A percentile compares a stretch with the other conserved stretches of the same genome.
Conservation (phyloP, 2,797 vertebrate genomes). For the Acanthurus lineatus region DNA sequence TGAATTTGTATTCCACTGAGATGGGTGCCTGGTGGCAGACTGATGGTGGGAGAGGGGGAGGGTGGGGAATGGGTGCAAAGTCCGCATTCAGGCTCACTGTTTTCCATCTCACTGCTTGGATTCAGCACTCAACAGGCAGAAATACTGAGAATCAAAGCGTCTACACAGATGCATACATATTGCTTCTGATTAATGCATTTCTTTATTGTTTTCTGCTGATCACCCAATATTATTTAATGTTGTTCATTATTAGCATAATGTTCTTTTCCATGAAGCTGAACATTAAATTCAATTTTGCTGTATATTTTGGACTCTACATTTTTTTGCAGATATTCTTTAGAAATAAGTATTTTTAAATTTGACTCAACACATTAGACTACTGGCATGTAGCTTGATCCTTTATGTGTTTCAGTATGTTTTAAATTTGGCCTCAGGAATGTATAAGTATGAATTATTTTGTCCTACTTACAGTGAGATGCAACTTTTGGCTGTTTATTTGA, state of each 20-base stretch:
- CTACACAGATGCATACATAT: neutral
- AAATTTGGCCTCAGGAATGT: neutral
- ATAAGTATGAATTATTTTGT: too few species aligned
- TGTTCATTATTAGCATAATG: constrained; percentile 4
- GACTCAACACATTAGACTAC: neutral
- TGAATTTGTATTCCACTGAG: constrained; percentile 82
- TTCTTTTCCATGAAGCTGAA: neutral
- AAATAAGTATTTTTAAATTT: neutral
- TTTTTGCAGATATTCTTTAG: neutral
- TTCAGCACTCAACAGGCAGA: constrained; percentile 49
- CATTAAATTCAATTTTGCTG: neutral
- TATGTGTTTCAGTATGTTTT: constrained; percentile 5
- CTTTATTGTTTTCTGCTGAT: neutral
- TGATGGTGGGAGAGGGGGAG: constrained; percentile 34
- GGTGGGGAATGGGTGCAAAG: constrained; percentile 67
- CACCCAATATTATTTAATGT: neutral
- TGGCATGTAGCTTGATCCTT: neutral
- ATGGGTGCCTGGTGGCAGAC: constrained; percentile 65
- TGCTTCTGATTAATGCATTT: constrained; percentile 12
- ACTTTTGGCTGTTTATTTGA: neutral
- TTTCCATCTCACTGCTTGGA: constrained; percentile 64
- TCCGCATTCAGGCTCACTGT: constrained; percentile 50
- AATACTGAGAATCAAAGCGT: constrained; percentile 32
- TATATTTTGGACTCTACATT: neutral
- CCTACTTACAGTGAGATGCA: too few species aligned